These are phyloP conservation scores for Megaceryle torquata DNA, from an alignment of 2,113 vertebrate species.

Conservation along the genomic window DNA sequence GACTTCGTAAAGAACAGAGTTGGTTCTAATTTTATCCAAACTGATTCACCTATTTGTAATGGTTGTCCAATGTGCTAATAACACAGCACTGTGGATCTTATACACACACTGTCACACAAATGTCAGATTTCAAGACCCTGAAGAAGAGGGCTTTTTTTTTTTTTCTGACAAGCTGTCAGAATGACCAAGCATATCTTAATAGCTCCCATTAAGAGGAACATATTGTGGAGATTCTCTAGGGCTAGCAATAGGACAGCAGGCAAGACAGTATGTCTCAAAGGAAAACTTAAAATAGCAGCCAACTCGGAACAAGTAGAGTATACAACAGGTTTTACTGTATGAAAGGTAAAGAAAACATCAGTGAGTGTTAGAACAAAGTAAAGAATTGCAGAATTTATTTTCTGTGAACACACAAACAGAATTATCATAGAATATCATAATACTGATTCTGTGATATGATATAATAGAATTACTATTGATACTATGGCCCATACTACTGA, in stretches of 20 bases:
- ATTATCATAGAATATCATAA: not conserved
- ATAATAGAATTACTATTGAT: not conserved
- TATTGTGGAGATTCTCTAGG: not conserved
- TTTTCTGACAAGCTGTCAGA: not conserved
- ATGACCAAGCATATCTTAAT: not conserved
- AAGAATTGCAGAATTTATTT: not conserved
- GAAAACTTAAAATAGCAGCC: not conserved
- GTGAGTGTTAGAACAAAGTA: not conserved
- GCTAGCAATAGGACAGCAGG: not conserved
- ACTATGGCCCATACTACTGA: not conserved
- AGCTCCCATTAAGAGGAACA: not conserved
- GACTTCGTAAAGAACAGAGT: constrained; percentile 34
- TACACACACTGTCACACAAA: not conserved
- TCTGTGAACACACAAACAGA: not conserved
- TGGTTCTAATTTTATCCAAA: constrained; percentile 28
- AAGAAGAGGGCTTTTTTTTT: not conserved
- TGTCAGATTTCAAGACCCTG: not conserved
- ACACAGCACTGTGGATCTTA: not conserved
- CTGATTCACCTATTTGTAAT: constrained; percentile 2
- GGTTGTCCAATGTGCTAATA: not conserved
- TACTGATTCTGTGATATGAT: too few species aligned
- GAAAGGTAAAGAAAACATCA: not conserved
- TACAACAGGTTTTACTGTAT: not conserved
- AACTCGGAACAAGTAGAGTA: not conserved
- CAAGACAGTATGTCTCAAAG: not conserved